Evolutionary conservation across 2,888 invertebrate genomes (phyloP).

Genomic region (Actias luna): DNA sequence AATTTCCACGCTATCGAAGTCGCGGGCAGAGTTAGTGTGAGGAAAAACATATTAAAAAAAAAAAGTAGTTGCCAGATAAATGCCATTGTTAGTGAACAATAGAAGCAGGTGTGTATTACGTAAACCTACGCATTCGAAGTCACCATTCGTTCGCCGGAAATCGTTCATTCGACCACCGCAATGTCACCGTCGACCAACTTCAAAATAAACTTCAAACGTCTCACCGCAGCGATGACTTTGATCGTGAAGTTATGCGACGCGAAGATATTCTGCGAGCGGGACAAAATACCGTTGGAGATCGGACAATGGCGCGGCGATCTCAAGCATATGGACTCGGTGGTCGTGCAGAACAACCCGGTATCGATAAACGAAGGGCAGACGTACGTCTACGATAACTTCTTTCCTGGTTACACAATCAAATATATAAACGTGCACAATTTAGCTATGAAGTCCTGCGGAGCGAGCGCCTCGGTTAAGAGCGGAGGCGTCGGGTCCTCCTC

Average conservation of each 20-base stretch:
- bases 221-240: neutral
- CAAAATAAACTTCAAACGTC: neutral
- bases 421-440: slow-evolving; percentile 68
- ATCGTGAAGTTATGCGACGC: slow-evolving; percentile 27
- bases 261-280: slow-evolving; percentile 50
- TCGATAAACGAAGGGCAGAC: slow-evolving; percentile 59
- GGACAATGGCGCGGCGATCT: slow-evolving; percentile 55
- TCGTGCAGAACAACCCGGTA: slow-evolving; percentile 60
- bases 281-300: slow-evolving; percentile 55
- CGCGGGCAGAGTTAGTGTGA: too few relatives aligned
- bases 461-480: slow-evolving; percentile 50
- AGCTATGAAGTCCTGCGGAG: slow-evolving; percentile 62
- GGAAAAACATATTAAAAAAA: neutral
- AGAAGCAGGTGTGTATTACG: neutral
- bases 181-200: neutral
- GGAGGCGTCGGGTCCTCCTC: slow-evolving; percentile 56
- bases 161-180: neutral
- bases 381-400: slow-evolving; percentile 68
- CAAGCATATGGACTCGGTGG: slow-evolving; percentile 59
- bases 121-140: neutral
- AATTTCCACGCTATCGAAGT: too few relatives aligned
- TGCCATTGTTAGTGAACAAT: neutral
- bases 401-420: slow-evolving; percentile 56
- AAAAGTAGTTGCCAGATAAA: neutral
- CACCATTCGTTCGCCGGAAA: neutral